Percentiles rank a stretch among this genome's conserved stretches.
These are phyloP conservation scores for Drosophila navojoa DNA, from an alignment of 1,140 invertebrate species.

Conservation along the genomic window DNA sequence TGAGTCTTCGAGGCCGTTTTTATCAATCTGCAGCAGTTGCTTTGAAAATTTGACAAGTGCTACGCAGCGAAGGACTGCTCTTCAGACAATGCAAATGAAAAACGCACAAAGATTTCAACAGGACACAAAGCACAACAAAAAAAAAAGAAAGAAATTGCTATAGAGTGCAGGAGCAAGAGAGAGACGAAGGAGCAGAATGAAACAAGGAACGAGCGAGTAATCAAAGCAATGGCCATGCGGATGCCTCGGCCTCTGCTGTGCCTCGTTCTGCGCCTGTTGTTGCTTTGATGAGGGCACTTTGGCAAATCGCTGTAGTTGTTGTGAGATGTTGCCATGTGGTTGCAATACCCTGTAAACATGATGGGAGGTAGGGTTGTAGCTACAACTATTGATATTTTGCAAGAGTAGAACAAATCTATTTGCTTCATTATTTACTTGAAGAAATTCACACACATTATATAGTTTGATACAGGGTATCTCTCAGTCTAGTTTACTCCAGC, in stretches of 20 bases:
- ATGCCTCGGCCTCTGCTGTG: slow-evolving; percentile 4
- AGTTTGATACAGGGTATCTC: background rate
- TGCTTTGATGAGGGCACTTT: slow-evolving; percentile 78
- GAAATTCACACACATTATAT: background rate
- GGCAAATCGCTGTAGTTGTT: slow-evolving; percentile 52
- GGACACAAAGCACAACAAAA: slow-evolving; percentile 7
- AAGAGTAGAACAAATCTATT: no score
- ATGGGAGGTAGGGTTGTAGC: no score
- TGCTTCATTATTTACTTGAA: no score
- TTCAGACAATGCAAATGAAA: slow-evolving; percentile 48
- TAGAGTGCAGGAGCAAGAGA: background rate
- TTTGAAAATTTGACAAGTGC: slow-evolving; percentile 32
- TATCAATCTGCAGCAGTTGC: slow-evolving; percentile 33
- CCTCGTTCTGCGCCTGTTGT: slow-evolving; percentile 61
- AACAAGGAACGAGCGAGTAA: slow-evolving; percentile 35
- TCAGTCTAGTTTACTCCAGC: background rate
- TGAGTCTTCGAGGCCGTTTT: slow-evolving; percentile 40
- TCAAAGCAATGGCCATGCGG: slow-evolving; percentile 43
- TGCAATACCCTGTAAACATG: slow-evolving; percentile 8
- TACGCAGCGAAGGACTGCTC: background rate
- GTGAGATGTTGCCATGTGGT: slow-evolving; percentile 21
- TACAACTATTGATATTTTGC: background rate
- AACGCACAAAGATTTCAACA: slow-evolving; percentile 24
- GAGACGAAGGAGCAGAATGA: slow-evolving; percentile 29
- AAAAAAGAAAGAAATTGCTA: background rate